Conservation (phyloP, 2,113 vertebrate genomes). For the Haplochromis vanheusdeni region DNA sequence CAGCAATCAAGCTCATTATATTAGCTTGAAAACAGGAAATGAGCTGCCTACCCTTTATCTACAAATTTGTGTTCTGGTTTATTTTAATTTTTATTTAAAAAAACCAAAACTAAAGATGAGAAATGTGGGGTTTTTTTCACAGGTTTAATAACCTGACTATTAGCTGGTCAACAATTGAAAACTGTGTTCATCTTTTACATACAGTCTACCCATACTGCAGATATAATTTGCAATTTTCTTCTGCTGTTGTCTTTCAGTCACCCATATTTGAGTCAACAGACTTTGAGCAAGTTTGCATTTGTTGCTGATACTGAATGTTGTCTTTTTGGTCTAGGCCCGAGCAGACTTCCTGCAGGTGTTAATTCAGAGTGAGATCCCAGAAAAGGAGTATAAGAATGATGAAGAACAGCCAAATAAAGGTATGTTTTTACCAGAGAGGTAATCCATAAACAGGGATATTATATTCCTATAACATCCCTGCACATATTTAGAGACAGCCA, state of each 20-base stretch:
- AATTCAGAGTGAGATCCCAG: constrained; percentile 72
- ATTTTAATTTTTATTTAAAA: background rate
- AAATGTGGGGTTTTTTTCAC: fast-evolving
- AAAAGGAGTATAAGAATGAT: background rate
- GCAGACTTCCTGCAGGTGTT: constrained; percentile 82
- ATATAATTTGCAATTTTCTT: background rate
- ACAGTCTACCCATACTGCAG: background rate
- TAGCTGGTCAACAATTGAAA: background rate
- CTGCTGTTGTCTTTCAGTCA: background rate
- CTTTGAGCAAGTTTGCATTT: background rate
- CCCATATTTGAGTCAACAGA: background rate
- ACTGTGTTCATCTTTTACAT: background rate
- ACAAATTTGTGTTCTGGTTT: background rate
- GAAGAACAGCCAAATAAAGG: constrained; percentile 2
- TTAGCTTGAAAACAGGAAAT: background rate
- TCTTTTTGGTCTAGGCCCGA: constrained; percentile 56
- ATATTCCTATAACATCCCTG: background rate
- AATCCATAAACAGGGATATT: background rate
- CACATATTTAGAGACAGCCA: background rate
- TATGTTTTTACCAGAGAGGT: background rate
- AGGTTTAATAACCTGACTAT: background rate
- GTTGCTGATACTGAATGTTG: background rate
- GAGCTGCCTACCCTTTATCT: background rate
- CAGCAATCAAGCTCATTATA: background rate
- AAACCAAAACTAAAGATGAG: background rate